Percentiles rank a stretch among this genome's conserved stretches.
Conservation (phyloP, 2,888 invertebrate genomes). For the Chrysotoxum bicinctum region DNA sequence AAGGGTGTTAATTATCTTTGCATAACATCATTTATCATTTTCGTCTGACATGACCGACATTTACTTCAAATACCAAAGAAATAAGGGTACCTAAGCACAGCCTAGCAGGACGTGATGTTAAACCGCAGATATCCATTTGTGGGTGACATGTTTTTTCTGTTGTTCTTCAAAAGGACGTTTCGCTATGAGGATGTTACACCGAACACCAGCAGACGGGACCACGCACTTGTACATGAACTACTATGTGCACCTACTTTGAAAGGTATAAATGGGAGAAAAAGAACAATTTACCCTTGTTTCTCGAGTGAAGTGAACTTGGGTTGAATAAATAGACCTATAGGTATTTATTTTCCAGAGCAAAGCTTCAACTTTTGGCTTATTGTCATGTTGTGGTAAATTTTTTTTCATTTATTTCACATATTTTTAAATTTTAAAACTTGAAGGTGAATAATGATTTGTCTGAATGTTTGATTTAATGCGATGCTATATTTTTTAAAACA, state of each 20-base stretch:
- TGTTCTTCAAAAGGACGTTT: constrained; percentile 26
- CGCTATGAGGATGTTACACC: constrained; percentile 18
- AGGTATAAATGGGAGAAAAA: constrained; percentile 37
- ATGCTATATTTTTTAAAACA: background rate
- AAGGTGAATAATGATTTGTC: background rate
- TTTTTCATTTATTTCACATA: background rate
- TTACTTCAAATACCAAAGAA: constrained; percentile 48
- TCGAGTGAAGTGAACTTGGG: constrained; percentile 21
- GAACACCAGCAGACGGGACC: background rate
- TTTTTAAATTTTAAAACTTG: background rate
- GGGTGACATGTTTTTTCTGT: constrained; percentile 40
- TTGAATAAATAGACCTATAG: constrained; percentile 16
- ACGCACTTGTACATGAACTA: constrained; percentile 36
- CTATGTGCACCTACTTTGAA: constrained; percentile 11
- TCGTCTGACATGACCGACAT: constrained; percentile 39
- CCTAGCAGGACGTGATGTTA: constrained; percentile 33
- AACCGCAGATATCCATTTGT: constrained; percentile 54
- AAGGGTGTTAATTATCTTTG: constrained; percentile 59
- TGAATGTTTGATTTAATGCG: background rate
- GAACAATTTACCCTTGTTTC: constrained; percentile 28
- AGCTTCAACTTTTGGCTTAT: constrained; percentile 21
- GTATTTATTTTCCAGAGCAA: constrained; percentile 17
- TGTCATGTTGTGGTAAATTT: background rate
- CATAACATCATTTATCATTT: constrained; percentile 41
- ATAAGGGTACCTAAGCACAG: constrained; percentile 34